Conservation (phyloP, 2,797 vertebrate species). For the Huso huso region DNA sequence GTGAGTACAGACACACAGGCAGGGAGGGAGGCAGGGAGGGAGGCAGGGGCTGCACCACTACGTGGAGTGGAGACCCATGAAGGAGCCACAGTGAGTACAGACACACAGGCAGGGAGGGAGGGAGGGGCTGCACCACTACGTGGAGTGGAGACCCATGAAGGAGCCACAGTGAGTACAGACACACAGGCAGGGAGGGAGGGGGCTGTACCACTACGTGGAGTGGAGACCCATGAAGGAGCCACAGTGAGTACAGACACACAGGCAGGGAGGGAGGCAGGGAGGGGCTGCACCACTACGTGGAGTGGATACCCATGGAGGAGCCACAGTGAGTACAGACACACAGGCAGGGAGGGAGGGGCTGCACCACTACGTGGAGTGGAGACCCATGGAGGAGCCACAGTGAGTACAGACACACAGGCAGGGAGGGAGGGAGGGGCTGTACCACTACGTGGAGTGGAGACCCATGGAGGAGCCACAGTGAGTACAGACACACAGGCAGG, state of each 20-base stretch:
- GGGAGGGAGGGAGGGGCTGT: slow-evolving; percentile 59
- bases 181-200: too few relatives aligned
- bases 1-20: too few relatives aligned
- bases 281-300: slow-evolving; percentile 42
- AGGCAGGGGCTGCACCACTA: too few relatives aligned
- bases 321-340: too few relatives aligned
- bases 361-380: slow-evolving; percentile 71
- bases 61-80: slow-evolving; percentile 91
- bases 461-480: slow-evolving; percentile 59
- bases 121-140: slow-evolving; percentile 12
- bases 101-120: too few relatives aligned
- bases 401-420: too few relatives aligned
- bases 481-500: too few relatives aligned
- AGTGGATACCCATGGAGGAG: slow-evolving; percentile 85
- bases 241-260: too few relatives aligned
- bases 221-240: slow-evolving; percentile 80
- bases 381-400: slow-evolving; percentile 64
- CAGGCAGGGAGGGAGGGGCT: too few relatives aligned
- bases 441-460: slow-evolving; percentile 92
- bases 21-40: too few relatives aligned
- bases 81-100: slow-evolving; percentile 21
- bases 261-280: too few relatives aligned
- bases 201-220: slow-evolving; percentile 51
- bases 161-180: too few relatives aligned
- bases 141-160: slow-evolving; percentile 92